A percentile compares a stretch with the other conserved stretches of the same genome.
These are phyloP conservation scores for Dissostichus mawsoni DNA, from an alignment of 2,113 vertebrate genomes.

Conservation along the genomic window DNA sequence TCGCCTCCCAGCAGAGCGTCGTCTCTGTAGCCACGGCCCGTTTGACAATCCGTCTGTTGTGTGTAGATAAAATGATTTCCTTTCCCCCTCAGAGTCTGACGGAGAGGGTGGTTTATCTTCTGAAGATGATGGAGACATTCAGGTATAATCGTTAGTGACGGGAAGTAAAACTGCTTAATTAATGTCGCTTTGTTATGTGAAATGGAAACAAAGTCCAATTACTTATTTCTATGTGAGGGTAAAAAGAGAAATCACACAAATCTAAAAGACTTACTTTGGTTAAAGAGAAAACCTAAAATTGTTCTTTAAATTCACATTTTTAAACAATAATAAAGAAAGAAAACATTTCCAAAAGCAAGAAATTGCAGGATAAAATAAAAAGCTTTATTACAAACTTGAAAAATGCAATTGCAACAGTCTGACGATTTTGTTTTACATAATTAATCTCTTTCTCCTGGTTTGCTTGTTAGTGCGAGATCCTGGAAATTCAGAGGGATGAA, in stretches of 20 bases:
- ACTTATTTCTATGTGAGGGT: too few relatives aligned
- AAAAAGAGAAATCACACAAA: too few relatives aligned
- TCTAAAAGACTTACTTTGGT: too few relatives aligned
- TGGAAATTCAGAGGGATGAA: constrained; percentile 71
- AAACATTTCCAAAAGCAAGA: not conserved
- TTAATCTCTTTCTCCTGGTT: constrained; percentile 14
- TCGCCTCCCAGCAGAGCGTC: not conserved
- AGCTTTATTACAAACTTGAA: constrained; percentile 16
- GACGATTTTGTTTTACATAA: not conserved
- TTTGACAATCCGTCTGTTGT: not conserved
- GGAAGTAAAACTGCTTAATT: constrained; percentile 5
- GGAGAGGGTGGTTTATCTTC: constrained; percentile 63
- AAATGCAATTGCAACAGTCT: not conserved
- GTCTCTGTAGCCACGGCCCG: not conserved
- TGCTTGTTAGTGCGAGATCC: constrained; percentile 61
- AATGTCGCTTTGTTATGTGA: not conserved
- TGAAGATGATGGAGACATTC: constrained; percentile 79
- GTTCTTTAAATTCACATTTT: too few relatives aligned
- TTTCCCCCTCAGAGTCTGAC: constrained; percentile 65
- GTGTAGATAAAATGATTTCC: not conserved
- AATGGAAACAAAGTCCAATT: too few relatives aligned
- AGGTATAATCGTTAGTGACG: constrained; percentile 62
- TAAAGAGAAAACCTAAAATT: too few relatives aligned
- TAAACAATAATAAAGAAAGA: too few relatives aligned
- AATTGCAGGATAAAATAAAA: constrained; percentile 11